phyloP scores from a whole-genome alignment of 2,888 invertebrate genomes.

The Fragum fragum region DNA sequence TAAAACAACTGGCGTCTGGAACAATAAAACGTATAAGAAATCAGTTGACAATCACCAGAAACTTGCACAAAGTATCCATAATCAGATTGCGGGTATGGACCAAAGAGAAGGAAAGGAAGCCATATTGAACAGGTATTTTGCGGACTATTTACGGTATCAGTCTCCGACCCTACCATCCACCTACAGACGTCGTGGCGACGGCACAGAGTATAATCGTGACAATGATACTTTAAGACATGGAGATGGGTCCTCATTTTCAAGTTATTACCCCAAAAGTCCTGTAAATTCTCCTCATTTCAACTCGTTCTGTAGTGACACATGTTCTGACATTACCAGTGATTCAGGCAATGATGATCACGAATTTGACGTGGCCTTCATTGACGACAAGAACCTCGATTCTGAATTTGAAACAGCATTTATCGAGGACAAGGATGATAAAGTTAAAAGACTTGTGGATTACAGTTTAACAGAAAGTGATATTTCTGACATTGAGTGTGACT shows the following conservation, averaged over 20 bases:
- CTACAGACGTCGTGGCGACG: slow-evolving; percentile 56
- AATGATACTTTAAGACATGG: neutral
- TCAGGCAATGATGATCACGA: slow-evolving; percentile 61
- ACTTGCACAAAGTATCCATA: slow-evolving; percentile 45
- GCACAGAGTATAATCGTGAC: slow-evolving; percentile 40
- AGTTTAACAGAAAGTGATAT: slow-evolving; percentile 54
- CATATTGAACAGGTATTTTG: slow-evolving; percentile 57
- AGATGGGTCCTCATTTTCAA: slow-evolving; percentile 21
- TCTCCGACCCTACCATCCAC: slow-evolving; percentile 41
- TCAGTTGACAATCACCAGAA: slow-evolving; percentile 39
- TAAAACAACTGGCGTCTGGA: neutral
- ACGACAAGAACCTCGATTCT: neutral
- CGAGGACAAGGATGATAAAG: neutral
- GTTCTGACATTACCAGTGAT: slow-evolving; percentile 42
- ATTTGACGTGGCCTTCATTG: slow-evolving; percentile 58
- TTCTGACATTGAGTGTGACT: slow-evolving; percentile 17
- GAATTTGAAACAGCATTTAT: neutral
- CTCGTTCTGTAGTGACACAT: neutral
- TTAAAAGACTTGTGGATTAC: slow-evolving; percentile 53
- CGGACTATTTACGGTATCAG: slow-evolving; percentile 56
- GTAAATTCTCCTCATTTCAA: neutral
- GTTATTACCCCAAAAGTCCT: neutral
- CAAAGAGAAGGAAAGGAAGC: slow-evolving; percentile 60
- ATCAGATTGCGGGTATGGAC: slow-evolving; percentile 42
- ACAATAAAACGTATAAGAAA: neutral